Evolutionary conservation across 2,113 vertebrate genomes (phyloP).

Genomic region (Pedetes capensis): DNA sequence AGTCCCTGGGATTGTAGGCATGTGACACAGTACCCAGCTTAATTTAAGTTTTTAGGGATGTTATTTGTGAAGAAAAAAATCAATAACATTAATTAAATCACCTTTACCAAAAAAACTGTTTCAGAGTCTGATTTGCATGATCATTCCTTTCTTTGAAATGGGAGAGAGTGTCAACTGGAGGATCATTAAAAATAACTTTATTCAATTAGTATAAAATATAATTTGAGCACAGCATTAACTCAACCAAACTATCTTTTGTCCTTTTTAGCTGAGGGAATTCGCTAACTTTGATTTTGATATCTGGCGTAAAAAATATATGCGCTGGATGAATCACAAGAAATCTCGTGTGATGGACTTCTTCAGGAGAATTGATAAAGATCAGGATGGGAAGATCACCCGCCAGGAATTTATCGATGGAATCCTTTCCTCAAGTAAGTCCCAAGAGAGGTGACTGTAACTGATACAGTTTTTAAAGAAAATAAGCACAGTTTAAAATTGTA

Average conservation of each 20-base stretch:
- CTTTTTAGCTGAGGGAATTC: conserved; percentile 93
- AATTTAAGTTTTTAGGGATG: neutral
- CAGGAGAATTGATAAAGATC: conserved; percentile 98
- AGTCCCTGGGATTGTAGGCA: too few relatives aligned
- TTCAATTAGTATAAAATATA: neutral
- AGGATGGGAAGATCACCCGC: conserved; percentile 97
- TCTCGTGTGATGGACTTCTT: conserved; percentile 99
- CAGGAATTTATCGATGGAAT: conserved; percentile 99
- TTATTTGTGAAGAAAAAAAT: neutral
- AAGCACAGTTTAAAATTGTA: neutral
- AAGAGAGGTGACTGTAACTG: neutral
- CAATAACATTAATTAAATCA: neutral
- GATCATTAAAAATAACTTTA: neutral
- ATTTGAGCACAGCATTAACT: neutral
- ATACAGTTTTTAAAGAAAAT: neutral
- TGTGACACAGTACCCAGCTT: too few relatives aligned
- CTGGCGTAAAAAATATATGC: conserved; percentile 99
- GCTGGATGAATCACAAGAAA: conserved; percentile 99
- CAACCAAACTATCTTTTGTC: neutral
- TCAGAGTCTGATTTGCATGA: neutral
- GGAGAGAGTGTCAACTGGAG: neutral
- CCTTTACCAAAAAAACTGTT: neutral
- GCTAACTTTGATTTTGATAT: conserved; percentile 99
- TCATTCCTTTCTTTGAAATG: neutral
- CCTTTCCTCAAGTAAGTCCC: conserved; percentile 95